A percentile compares a stretch with the other conserved stretches of the same genome.
These are phyloP conservation scores for Panagrolaimus sp. DNA, from an alignment of 1,140 invertebrate genomes.

Conservation along the genomic window DNA sequence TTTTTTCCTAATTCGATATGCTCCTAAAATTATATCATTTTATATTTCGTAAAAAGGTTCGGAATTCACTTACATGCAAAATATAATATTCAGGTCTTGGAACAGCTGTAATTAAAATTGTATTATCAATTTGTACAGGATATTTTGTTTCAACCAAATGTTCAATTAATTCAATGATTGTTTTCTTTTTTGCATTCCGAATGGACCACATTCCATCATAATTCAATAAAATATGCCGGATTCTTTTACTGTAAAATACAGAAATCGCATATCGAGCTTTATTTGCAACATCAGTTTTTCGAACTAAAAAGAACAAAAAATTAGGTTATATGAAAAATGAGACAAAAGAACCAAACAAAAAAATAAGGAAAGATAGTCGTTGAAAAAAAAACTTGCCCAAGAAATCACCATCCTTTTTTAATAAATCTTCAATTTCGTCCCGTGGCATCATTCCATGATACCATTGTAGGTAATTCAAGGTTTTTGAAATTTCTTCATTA, in stretches of 20 bases:
- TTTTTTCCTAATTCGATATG: slow-evolving; percentile 16
- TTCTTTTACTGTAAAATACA: slow-evolving; percentile 24
- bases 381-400: slow-evolving; percentile 54
- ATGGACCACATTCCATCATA: not conserved
- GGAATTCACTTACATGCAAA: slow-evolving; percentile 24
- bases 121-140: not conserved
- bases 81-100: slow-evolving; percentile 19
- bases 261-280: slow-evolving; percentile 21
- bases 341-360: not conserved
- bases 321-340: not conserved
- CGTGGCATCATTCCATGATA: slow-evolving; percentile 68
- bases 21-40: not conserved
- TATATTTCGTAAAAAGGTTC: not conserved
- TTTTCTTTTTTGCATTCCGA: slow-evolving; percentile 3
- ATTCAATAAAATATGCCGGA: slow-evolving; percentile 28
- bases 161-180: not conserved
- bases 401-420: slow-evolving; percentile 22
- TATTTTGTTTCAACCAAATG: not conserved
- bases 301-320: slow-evolving; percentile 15
- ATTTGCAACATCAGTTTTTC: slow-evolving; percentile 25
- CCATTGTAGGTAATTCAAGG: slow-evolving; percentile 65
- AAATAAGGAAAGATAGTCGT: no score
- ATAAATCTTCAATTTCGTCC: slow-evolving; percentile 27
- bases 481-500: not conserved
- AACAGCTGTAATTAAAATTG: not conserved